A percentile compares a stretch with the other conserved stretches of the same genome.
phyloP scores from a whole-genome alignment of 2,113 vertebrate species.

The Plecotus auritus region DNA sequence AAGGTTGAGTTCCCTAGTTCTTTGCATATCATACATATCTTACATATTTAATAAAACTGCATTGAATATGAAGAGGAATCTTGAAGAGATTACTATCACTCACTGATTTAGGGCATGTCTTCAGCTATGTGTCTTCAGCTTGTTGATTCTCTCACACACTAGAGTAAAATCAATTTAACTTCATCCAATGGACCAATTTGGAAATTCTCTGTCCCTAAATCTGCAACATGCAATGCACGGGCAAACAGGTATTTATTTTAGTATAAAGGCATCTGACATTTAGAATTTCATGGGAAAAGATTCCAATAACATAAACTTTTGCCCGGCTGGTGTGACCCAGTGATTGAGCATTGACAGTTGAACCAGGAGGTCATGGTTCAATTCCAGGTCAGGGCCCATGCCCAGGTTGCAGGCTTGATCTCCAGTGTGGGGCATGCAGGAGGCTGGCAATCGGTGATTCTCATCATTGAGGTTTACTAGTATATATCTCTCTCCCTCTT shows the following conservation, averaged over 20 bases:
- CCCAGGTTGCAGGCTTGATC: too few species aligned
- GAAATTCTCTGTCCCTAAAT: background rate
- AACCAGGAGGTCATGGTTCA: too few species aligned
- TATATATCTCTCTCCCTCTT: too few species aligned
- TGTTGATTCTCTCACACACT: background rate
- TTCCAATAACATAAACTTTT: background rate
- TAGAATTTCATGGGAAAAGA: constrained; percentile 31
- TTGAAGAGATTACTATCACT: background rate
- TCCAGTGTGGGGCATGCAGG: too few species aligned
- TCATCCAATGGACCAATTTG: background rate
- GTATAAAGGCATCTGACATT: constrained; percentile 21
- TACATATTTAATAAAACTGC: background rate
- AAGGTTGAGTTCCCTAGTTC: background rate
- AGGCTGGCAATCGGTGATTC: too few species aligned
- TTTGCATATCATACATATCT: background rate
- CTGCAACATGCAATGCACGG: background rate
- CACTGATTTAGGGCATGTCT: background rate
- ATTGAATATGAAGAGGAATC: background rate
- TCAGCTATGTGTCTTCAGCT: background rate
- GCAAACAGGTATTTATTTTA: constrained; percentile 32
- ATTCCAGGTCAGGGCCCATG: too few species aligned
- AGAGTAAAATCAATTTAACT: constrained; percentile 12
- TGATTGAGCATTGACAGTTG: too few species aligned
- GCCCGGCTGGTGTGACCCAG: too few species aligned
- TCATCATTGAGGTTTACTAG: too few species aligned